Evolutionary conservation across 2,113 vertebrate species (phyloP).

Genomic region (Phyllostomus discolor): DNA sequence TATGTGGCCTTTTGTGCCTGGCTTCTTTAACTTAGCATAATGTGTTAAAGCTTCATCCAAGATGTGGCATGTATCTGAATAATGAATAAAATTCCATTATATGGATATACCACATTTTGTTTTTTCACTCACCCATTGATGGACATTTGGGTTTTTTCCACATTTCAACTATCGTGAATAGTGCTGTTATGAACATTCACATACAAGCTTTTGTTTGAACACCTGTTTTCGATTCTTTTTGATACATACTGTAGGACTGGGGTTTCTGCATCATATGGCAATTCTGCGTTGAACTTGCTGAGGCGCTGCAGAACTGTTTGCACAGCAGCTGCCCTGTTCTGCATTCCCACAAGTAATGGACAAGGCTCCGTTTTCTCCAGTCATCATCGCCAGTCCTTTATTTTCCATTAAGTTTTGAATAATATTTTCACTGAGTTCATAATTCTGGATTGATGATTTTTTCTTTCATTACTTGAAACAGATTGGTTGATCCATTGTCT

Average conservation of each 20-base stretch:
- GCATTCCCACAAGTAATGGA: neutral
- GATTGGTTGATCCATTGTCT: neutral
- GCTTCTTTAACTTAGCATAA: neutral
- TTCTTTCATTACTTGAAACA: neutral
- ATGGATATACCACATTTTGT: neutral
- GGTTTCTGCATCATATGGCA: slow-evolving; percentile 31
- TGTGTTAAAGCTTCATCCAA: neutral
- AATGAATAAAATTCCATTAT: neutral
- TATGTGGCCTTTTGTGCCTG: neutral
- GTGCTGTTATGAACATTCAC: neutral
- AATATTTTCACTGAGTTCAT: neutral
- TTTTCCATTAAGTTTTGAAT: slow-evolving; percentile 3
- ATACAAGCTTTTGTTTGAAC: slow-evolving; percentile 39
- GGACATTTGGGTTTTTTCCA: slow-evolving; percentile 5
- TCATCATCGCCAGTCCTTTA: neutral
- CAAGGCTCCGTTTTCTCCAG: neutral
- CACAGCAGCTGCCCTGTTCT: neutral
- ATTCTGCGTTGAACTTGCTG: neutral
- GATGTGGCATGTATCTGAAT: slow-evolving; percentile 17
- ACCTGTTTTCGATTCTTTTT: slow-evolving; percentile 48
- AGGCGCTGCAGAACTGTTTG: neutral
- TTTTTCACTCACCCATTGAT: neutral
- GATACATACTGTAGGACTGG: neutral
- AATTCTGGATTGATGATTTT: neutral
- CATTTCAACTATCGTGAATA: neutral